phyloP scores from a whole-genome alignment of 2,797 vertebrate species.

The Pantherophis alleghaniensis region DNA sequence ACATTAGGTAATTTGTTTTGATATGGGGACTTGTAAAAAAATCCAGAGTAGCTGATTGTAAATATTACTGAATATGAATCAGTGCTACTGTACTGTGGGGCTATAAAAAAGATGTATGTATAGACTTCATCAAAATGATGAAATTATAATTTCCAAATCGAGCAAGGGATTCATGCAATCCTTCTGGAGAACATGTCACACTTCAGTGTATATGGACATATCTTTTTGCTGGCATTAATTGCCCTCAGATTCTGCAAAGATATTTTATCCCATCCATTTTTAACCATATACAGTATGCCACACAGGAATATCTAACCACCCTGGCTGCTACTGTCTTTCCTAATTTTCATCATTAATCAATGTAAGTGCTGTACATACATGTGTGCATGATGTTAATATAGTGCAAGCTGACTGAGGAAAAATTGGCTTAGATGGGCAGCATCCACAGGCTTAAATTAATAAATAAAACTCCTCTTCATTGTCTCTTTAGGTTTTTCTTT shows the following conservation, averaged over 20 bases:
- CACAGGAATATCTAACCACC: neutral
- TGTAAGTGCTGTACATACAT: neutral
- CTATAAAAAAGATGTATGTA: neutral
- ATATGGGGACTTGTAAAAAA: neutral
- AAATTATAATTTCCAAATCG: neutral
- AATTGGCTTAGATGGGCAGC: neutral
- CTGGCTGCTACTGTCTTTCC: neutral
- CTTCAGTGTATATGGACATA: neutral
- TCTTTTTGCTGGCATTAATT: neutral
- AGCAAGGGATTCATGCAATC: neutral
- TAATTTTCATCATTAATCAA: neutral
- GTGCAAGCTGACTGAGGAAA: neutral
- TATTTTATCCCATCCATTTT: neutral
- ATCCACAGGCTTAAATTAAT: neutral
- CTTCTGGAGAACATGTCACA: neutral
- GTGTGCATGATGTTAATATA: neutral
- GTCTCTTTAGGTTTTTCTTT: neutral
- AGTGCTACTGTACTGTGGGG: neutral
- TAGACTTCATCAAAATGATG: neutral
- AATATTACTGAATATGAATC: neutral
- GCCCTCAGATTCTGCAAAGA: neutral
- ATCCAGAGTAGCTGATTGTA: neutral
- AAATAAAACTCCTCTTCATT: neutral
- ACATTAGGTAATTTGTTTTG: no score
- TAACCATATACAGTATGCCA: neutral